Evolutionary conservation across 2,797 vertebrate genomes (phyloP).

Genomic region (Crenuchus spilurus): DNA sequence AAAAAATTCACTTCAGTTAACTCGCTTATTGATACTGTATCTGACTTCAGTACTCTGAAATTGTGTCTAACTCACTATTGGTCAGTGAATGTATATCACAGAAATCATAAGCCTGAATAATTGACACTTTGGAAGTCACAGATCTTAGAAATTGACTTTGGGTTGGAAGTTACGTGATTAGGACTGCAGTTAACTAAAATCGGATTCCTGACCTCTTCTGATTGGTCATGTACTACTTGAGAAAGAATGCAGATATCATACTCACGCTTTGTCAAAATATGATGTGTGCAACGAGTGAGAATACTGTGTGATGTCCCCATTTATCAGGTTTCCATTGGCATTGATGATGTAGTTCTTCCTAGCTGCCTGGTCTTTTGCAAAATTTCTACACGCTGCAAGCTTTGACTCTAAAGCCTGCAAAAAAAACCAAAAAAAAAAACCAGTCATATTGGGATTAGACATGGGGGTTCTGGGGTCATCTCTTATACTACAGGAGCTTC

Average conservation of each 20-base stretch:
- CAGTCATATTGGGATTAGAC: too few relatives aligned
- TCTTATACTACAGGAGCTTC: too few relatives aligned
- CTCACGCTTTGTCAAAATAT: slow-evolving; percentile 96
- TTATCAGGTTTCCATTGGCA: slow-evolving; percentile 82
- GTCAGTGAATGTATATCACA: neutral
- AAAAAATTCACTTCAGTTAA: too few relatives aligned
- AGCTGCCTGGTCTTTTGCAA: slow-evolving; percentile 93
- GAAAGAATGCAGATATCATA: slow-evolving; percentile 25
- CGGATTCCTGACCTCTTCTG: neutral
- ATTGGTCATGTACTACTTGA: too few relatives aligned
- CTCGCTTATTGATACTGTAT: too few relatives aligned
- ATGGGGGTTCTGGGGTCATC: too few relatives aligned
- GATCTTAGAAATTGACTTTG: too few relatives aligned
- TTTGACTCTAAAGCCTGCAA: slow-evolving; percentile 94
- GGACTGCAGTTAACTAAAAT: neutral
- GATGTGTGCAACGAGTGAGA: slow-evolving; percentile 85
- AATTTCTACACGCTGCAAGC: slow-evolving; percentile 94
- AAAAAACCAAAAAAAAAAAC: neutral
- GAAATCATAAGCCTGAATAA: neutral
- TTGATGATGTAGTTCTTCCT: slow-evolving; percentile 82
- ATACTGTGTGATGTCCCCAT: slow-evolving; percentile 83
- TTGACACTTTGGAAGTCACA: neutral
- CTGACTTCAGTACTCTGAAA: too few relatives aligned
- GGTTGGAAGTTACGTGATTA: too few relatives aligned
- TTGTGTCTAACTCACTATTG: neutral